A percentile compares a stretch with the other conserved stretches of the same genome.
These are phyloP conservation scores for Mastigias papua DNA, from an alignment of 30 jellyfish, hydroid and myxozoan genomes.

Conservation along the genomic window DNA sequence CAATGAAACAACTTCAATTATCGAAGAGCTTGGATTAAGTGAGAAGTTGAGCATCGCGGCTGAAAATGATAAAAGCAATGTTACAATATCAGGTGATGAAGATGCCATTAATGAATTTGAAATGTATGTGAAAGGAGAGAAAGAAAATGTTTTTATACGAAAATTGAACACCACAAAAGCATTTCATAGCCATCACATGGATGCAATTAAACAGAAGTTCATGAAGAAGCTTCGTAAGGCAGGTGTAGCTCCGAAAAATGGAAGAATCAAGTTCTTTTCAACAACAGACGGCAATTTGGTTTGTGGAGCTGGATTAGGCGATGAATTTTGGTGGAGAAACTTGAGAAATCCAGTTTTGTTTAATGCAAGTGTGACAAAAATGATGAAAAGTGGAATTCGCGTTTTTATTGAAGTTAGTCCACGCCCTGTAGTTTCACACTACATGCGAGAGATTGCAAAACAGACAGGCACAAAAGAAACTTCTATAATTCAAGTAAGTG, in stretches of 20 bases:
- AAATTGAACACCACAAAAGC: constrained; percentile 50
- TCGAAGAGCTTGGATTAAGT: constrained; percentile 10
- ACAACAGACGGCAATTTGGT: constrained; percentile 40
- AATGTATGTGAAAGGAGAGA: background rate
- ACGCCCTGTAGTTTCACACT: constrained; percentile 53
- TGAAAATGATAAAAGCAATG: constrained; percentile 36
- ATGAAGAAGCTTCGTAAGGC: constrained; percentile 11
- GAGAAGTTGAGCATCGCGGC: constrained; percentile 44
- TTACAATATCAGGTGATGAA: constrained; percentile 62
- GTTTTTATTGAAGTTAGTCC: constrained; percentile 46
- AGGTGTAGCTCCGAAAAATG: constrained; percentile 13
- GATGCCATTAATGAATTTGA: constrained; percentile 35
- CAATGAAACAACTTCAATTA: background rate
- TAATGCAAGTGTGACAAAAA: constrained; percentile 8
- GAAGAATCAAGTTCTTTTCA: constrained; percentile 18
- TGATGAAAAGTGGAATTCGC: constrained; percentile 26
- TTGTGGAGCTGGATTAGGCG: constrained; percentile 31
- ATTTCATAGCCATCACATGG: constrained; percentile 80
- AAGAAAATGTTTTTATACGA: constrained; percentile 16
- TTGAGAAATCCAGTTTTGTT: constrained; percentile 43
- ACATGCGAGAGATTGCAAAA: constrained; percentile 37
- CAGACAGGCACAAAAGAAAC: constrained; percentile 19
- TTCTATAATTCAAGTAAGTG: constrained; percentile 24
- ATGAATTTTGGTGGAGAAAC: constrained; percentile 63
- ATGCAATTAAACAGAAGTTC: constrained; percentile 27